Base-by-base conservation (phyloP, 1,140 invertebrate species). In the Marisa cornuarietis region DNA sequence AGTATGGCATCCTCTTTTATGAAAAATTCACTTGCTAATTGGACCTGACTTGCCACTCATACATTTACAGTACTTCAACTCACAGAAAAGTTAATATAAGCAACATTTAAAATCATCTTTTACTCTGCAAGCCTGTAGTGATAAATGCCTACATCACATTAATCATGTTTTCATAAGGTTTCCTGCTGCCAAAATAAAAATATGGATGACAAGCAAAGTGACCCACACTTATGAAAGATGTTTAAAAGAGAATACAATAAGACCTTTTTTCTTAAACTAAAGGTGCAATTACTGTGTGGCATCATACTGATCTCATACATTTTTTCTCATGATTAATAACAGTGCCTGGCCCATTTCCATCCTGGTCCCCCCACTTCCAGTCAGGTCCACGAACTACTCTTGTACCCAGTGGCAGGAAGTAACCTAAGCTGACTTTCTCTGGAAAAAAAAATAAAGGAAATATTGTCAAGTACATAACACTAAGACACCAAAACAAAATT, bases 321-420 rank as follows among this genome's bases (percentile, higher is more conserved):
- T 26, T 61, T 61, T 78, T 65, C 20, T 69, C 49, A 61, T 78
- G 76, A 66, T 58, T 78, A 52, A 78, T 71, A 18, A 79, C 63
- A 63, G 79, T 80, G 58, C 79, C 79, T 49, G 71, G 71, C 18
- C 63, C 71, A 18, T 31, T 22, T 4, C 16, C 24, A 58, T 80
- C 79, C 65, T 80, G 79, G 51, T 80, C 71, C 26, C 71, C 79
- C 3, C 54, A 80, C 9, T 20, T 52, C 79, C 79, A 80, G 73
- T 80, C 79, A 22, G 79, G 79, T 0, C 79, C 79, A 5, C 78
- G 78, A 14, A 62, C 71, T 20, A 79, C 78, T 18, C 78, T 20
- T 20, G 69, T 72, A 16, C 78, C 78, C 16, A 79, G 69, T 11
- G 78, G 54, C 6, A 73, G 69, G 26, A 52, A 20, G 24, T 79